Conservation (phyloP, 2,113 vertebrate species). For the Acrocephalus kingi region DNA sequence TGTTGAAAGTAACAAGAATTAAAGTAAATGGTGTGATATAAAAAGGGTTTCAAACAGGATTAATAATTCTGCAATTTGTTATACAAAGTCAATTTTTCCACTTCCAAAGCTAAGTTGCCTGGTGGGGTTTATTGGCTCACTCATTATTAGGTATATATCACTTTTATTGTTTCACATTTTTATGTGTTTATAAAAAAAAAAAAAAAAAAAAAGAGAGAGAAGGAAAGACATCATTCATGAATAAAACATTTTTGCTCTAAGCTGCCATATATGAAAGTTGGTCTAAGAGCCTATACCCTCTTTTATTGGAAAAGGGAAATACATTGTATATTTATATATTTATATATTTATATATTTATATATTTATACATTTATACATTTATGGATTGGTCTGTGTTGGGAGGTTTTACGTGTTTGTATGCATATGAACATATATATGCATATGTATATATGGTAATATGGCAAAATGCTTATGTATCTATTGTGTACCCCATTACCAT, state of each 20-base stretch:
- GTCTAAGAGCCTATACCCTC: slow-evolving; percentile 58
- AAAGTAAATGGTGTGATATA: slow-evolving; percentile 76
- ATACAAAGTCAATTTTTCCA: slow-evolving; percentile 77
- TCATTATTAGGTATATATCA: slow-evolving; percentile 79
- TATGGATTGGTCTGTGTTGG: not conserved
- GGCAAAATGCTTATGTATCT: not conserved
- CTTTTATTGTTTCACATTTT: slow-evolving; percentile 79
- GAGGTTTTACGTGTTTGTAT: not conserved
- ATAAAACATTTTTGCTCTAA: slow-evolving; percentile 77
- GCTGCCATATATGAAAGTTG: slow-evolving; percentile 65
- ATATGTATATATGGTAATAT: slow-evolving; percentile 44
- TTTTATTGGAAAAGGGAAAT: slow-evolving; percentile 62
- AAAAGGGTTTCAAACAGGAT: slow-evolving; percentile 71
- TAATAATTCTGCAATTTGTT: slow-evolving; percentile 78
- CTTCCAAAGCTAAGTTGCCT: slow-evolving; percentile 73
- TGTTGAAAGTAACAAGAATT: slow-evolving; percentile 72
- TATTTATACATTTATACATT: not conserved
- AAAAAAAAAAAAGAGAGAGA: not conserved
- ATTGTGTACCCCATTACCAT: slow-evolving; percentile 6
- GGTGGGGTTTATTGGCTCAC: slow-evolving; percentile 73
- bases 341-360: not conserved
- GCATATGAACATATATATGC: slow-evolving; percentile 1
- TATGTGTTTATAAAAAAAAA: slow-evolving; percentile 73
- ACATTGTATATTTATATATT: not conserved
- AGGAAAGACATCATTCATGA: slow-evolving; percentile 60